Evolutionary conservation across 2,113 vertebrate genomes (phyloP).

Genomic region (Naja naja): DNA sequence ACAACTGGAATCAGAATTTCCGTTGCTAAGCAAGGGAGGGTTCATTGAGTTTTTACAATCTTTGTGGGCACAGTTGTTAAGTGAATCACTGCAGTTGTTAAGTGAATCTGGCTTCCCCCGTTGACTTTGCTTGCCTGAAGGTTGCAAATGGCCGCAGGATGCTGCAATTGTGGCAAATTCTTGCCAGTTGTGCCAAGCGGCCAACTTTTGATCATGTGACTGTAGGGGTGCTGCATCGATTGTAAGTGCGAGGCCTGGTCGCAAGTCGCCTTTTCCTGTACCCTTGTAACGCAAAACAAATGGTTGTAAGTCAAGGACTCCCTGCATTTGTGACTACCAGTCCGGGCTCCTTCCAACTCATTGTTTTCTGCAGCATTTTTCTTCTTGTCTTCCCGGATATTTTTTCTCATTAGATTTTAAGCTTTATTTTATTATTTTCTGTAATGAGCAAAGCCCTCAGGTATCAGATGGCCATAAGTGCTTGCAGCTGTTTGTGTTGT

Average conservation of each 20-base stretch:
- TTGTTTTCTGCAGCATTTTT: background rate
- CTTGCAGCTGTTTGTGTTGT: constrained; percentile 24
- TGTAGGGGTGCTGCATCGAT: background rate
- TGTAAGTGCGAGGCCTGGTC: background rate
- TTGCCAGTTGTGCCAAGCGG: background rate
- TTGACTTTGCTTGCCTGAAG: background rate
- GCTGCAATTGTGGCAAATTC: background rate
- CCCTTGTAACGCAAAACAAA: background rate
- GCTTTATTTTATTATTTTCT: background rate
- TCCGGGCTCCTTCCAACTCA: background rate
- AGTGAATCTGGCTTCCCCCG: background rate
- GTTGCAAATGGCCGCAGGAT: background rate
- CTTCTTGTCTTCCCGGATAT: background rate
- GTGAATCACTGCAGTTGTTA: no score
- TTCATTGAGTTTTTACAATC: background rate
- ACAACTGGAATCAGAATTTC: background rate
- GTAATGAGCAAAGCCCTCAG: background rate
- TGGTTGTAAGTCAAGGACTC: background rate
- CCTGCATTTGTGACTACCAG: background rate
- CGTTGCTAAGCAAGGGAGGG: background rate
- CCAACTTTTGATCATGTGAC: background rate
- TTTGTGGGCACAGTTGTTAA: background rate
- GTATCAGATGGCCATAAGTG: constrained; percentile 8
- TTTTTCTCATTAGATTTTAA: constrained; percentile 2
- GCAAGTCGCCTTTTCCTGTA: background rate